These are phyloP conservation scores for Drosophila tsacasi DNA, from an alignment of 1,140 invertebrate genomes.

Conservation along the genomic window DNA sequence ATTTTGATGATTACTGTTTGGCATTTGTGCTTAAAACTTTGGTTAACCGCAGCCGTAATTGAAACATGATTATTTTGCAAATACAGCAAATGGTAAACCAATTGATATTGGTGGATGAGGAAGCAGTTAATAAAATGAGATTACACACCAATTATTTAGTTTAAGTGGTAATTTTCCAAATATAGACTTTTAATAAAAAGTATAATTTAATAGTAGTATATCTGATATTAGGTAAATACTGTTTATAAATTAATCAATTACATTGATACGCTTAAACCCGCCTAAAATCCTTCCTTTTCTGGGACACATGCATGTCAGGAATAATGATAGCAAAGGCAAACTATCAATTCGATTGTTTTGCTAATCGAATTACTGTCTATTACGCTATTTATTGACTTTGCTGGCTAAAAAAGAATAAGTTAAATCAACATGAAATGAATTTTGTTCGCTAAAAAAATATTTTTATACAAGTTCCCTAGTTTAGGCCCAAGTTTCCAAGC, in stretches of 20 bases:
- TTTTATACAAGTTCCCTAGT: not conserved
- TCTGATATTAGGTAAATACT: no score
- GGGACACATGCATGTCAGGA: not conserved
- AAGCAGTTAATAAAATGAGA: not conserved
- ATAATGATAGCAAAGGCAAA: not conserved
- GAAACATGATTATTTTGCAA: conserved; percentile 20
- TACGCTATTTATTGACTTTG: not conserved
- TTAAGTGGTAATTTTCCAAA: not conserved
- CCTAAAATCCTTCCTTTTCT: not conserved
- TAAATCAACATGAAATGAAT: not conserved
- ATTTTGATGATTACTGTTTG: conserved; percentile 43
- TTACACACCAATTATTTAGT: not conserved
- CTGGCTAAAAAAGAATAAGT: not conserved
- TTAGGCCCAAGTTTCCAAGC: not conserved
- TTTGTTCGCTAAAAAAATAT: not conserved
- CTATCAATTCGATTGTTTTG: not conserved
- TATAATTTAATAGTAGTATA: no score
- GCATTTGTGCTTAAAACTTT: conserved; percentile 24
- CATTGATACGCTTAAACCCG: no score
- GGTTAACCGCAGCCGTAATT: conserved; percentile 45
- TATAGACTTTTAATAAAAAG: not conserved
- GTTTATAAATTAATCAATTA: no score
- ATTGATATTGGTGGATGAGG: not conserved
- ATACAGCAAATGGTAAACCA: not conserved
- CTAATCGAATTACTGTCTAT: conserved; percentile 9